Conservation (phyloP, 30 jellyfish, hydroid and myxozoan species). For the Cassiopea xamachana region DNA sequence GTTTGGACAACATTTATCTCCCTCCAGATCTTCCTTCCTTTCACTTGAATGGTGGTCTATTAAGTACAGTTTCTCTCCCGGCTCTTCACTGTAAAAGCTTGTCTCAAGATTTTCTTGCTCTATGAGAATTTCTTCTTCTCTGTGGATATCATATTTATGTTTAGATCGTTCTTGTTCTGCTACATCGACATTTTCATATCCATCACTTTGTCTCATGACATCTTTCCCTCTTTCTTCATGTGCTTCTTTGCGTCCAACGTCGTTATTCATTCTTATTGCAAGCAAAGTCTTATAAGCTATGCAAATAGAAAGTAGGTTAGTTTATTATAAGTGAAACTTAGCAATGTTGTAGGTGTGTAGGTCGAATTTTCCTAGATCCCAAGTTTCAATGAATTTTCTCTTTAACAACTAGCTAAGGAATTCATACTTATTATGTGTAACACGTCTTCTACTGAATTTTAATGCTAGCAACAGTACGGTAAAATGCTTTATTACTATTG, state of each 20-base stretch:
- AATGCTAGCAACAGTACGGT: no score
- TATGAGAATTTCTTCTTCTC: slow-evolving; percentile 64
- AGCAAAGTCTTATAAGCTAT: not conserved
- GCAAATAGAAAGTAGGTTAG: no score
- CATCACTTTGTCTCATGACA: not conserved
- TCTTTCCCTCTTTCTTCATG: not conserved
- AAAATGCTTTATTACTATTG: no score
- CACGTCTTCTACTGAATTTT: no score
- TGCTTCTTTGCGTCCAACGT: not conserved
- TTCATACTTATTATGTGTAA: no score
- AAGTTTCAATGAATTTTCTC: no score
- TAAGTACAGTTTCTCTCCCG: slow-evolving; percentile 61
- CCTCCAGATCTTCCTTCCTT: slow-evolving; percentile 41
- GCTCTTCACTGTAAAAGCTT: slow-evolving; percentile 66
- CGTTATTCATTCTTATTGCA: not conserved
- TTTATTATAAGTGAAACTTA: no score
- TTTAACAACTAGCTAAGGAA: no score
- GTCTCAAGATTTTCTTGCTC: slow-evolving; percentile 76
- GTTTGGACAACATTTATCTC: slow-evolving; percentile 52
- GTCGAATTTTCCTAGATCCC: no score
- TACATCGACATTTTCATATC: not conserved
- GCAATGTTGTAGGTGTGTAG: no score
- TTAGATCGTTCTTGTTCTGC: not conserved
- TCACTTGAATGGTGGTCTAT: slow-evolving; percentile 37
- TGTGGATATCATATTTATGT: not conserved